phyloP scores from a whole-genome alignment of 1,140 invertebrate species.

The Pararge aegeria region DNA sequence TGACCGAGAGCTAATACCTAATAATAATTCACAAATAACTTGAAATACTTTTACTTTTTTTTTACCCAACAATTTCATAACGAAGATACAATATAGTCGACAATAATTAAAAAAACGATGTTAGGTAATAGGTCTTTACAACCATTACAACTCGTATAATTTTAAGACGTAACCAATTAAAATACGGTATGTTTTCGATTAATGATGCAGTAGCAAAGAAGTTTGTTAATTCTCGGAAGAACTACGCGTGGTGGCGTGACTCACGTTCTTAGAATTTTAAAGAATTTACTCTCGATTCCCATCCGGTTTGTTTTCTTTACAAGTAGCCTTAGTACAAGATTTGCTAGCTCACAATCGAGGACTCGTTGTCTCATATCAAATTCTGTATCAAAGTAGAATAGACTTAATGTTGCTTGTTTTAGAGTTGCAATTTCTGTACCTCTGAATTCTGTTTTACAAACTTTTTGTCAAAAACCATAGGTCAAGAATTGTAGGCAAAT shows the following conservation, averaged over 20 bases:
- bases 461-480: no score
- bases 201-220: not conserved
- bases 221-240: conserved; percentile 7
- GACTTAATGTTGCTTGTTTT: no score
- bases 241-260: conserved; percentile 15
- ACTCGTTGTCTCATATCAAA: no score
- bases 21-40: no score
- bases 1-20: no score
- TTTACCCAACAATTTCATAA: conserved; percentile 16
- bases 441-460: no score
- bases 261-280: conserved; percentile 33
- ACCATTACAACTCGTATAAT: not conserved
- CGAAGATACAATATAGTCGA: conserved; percentile 10
- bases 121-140: not conserved
- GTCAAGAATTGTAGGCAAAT: no score
- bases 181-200: conserved; percentile 3
- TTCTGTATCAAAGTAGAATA: no score
- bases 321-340: no score
- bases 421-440: no score
- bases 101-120: not conserved
- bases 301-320: conserved; percentile 21
- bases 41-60: conserved; percentile 6
- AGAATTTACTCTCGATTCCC: conserved; percentile 31
- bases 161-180: not conserved
- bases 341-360: no score